Conservation (phyloP, 2,888 invertebrate genomes). For the Platypus cylindrus region DNA sequence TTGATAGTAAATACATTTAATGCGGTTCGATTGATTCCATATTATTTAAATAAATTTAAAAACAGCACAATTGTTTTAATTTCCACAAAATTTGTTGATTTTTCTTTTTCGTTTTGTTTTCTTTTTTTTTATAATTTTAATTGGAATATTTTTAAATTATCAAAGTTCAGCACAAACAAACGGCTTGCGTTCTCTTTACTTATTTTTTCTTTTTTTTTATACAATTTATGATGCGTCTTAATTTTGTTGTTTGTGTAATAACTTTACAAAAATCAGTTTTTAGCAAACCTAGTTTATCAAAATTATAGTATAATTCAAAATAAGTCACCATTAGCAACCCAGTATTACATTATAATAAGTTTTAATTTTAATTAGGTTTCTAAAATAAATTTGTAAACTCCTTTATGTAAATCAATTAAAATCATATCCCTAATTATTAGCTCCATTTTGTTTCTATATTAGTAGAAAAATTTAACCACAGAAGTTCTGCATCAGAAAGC, state of each 20-base stretch:
- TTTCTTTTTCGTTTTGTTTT: constrained; percentile 16
- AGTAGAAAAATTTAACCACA: not conserved
- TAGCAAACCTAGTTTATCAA: constrained; percentile 7
- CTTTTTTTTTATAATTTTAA: constrained; percentile 8
- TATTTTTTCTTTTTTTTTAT: constrained; percentile 18
- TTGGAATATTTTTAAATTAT: constrained; percentile 8
- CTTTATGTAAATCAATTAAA: no score
- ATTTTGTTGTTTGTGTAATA: no score
- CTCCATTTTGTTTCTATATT: constrained; percentile 6
- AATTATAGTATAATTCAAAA: constrained; percentile 13
- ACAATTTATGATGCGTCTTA: no score
- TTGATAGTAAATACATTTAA: constrained; percentile 24
- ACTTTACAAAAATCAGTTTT: constrained; percentile 8
- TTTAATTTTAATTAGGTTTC: constrained; percentile 10
- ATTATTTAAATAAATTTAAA: constrained; percentile 32
- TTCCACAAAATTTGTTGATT: constrained; percentile 21
- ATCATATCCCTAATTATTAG: constrained; percentile 1
- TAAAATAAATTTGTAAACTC: constrained; percentile 10
- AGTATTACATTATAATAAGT: constrained; percentile 16
- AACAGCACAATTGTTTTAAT: constrained; percentile 37
- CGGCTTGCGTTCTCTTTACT: constrained; percentile 11
- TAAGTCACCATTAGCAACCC: constrained; percentile 7
- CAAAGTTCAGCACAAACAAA: no score
- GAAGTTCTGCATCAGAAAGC: constrained; percentile 1
- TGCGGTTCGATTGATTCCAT: constrained; percentile 29